These are phyloP conservation scores for Idaea dimidiata DNA, from an alignment of 2,888 invertebrate species.

Conservation along the genomic window DNA sequence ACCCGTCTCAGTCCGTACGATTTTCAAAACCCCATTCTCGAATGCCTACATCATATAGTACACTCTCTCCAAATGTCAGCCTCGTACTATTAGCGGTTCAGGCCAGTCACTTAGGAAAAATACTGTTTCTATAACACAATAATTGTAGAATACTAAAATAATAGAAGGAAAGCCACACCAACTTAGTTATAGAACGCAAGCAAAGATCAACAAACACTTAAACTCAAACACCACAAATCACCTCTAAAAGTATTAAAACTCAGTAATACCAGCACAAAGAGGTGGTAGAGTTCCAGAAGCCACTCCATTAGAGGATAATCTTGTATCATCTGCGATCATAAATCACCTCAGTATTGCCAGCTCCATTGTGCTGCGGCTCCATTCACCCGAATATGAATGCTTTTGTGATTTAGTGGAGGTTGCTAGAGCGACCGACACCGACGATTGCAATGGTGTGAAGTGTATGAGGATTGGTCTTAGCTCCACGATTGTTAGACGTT, in stretches of 20 bases:
- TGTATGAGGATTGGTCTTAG: neutral
- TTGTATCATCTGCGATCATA: conserved; percentile 12
- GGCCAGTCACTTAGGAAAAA: too few species aligned
- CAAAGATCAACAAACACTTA: too few species aligned
- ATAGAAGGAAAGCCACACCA: too few species aligned
- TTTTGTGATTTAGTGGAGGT: conserved; percentile 15
- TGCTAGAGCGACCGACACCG: neutral
- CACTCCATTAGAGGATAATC: conserved; percentile 21
- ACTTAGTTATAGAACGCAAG: too few species aligned
- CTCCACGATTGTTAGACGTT: neutral
- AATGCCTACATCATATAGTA: too few species aligned
- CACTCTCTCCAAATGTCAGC: too few species aligned
- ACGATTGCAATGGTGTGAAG: neutral
- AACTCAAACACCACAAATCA: neutral
- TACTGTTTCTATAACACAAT: too few species aligned
- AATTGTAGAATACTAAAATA: too few species aligned
- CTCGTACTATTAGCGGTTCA: too few species aligned
- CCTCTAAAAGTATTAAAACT: neutral
- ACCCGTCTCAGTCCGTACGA: too few species aligned
- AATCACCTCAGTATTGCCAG: conserved; percentile 20
- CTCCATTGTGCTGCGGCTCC: conserved; percentile 28
- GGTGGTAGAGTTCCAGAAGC: conserved; percentile 2
- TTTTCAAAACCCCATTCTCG: too few species aligned
- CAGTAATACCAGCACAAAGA: neutral
- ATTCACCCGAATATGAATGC: conserved; percentile 19